A percentile compares a stretch with the other conserved stretches of the same genome.
Conservation (phyloP, 2,888 invertebrate species). For the Drosophila diplacantha region DNA sequence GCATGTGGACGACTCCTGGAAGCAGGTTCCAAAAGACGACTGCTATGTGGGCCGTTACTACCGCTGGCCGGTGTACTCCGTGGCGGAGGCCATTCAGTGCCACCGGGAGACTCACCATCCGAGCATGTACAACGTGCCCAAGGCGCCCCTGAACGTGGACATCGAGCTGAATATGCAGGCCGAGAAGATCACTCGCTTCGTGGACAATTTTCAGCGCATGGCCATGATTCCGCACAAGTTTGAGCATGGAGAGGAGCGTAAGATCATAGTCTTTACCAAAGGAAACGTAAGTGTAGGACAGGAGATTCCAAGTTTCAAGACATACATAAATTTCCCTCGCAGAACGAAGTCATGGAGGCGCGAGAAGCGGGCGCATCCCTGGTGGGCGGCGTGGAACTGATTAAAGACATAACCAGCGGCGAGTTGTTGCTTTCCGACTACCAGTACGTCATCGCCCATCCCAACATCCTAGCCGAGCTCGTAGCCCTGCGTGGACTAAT, state of each 20-base stretch:
- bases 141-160: slow-evolving; percentile 83
- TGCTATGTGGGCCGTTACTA: slow-evolving; percentile 81
- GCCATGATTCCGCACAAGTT: slow-evolving; percentile 84
- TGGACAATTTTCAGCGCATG: slow-evolving; percentile 84
- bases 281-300: slow-evolving; percentile 76
- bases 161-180: slow-evolving; percentile 89
- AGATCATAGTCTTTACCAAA: slow-evolving; percentile 87
- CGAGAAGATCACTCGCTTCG: slow-evolving; percentile 80
- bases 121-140: slow-evolving; percentile 87
- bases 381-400: slow-evolving; percentile 85
- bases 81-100: slow-evolving; percentile 86
- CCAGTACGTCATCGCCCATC: slow-evolving; percentile 87
- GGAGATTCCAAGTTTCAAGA: too few relatives aligned
- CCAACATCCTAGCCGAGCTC: slow-evolving; percentile 87
- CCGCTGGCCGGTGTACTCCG: slow-evolving; percentile 81
- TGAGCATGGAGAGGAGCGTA: slow-evolving; percentile 83
- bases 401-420: slow-evolving; percentile 89
- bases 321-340: not conserved
- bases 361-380: slow-evolving; percentile 84
- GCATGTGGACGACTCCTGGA: slow-evolving; percentile 81
- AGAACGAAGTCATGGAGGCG: slow-evolving; percentile 79
- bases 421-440: slow-evolving; percentile 83
- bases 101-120: slow-evolving; percentile 91
- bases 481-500: slow-evolving; percentile 86
- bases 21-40: slow-evolving; percentile 81